Conservation (phyloP, 2,797 vertebrate species). For the Nannoperca australis region DNA sequence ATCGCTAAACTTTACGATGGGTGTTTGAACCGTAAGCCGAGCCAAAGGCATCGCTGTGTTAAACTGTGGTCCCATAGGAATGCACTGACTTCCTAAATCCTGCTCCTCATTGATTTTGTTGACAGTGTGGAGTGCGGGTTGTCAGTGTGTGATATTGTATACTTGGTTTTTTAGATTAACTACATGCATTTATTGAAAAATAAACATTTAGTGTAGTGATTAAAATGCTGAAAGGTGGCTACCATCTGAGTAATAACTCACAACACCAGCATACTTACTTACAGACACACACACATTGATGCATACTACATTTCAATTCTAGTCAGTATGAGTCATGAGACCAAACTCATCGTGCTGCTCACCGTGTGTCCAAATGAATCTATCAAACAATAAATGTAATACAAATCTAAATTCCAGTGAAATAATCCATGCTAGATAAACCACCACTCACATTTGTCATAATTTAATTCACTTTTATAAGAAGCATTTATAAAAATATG, state of each 20-base stretch:
- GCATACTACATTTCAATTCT: background rate
- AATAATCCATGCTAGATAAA: conserved; percentile 1
- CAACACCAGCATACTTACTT: background rate
- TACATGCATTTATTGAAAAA: background rate
- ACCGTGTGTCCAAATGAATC: background rate
- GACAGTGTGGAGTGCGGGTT: conserved; percentile 4
- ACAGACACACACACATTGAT: conserved; percentile 3
- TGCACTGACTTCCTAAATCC: conserved; percentile 31
- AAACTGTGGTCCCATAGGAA: conserved; percentile 26
- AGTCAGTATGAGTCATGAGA: background rate
- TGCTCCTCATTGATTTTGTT: conserved; percentile 10
- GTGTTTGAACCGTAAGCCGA: conserved; percentile 28
- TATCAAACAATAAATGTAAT: background rate
- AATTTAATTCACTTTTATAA: conserved; percentile 81
- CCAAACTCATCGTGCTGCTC: background rate
- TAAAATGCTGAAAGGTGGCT: background rate
- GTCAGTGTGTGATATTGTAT: conserved; percentile 3
- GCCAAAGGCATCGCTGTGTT: conserved; percentile 28
- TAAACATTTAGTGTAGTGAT: background rate
- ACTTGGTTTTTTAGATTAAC: background rate
- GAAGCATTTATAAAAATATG: conserved; percentile 89
- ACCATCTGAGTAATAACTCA: background rate
- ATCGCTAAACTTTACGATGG: conserved; percentile 19
- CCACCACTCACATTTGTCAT: conserved; percentile 24
- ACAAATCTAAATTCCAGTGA: background rate